Evolutionary conservation across 2,113 vertebrate genomes (phyloP).

Genomic region (Lepus americanus): DNA sequence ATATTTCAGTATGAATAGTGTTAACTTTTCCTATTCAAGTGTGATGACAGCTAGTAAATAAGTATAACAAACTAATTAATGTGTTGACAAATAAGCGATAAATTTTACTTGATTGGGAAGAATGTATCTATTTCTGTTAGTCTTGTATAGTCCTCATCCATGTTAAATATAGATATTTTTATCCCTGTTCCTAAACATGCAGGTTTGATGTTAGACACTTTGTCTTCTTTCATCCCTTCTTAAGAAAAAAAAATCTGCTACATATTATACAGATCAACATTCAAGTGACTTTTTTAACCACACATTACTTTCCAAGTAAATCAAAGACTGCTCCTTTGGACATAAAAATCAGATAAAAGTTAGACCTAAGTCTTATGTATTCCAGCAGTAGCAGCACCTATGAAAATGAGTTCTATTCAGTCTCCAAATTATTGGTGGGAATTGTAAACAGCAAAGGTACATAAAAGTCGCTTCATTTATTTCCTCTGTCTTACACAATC

Average conservation of each 20-base stretch:
- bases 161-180: not conserved
- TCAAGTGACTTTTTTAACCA: not conserved
- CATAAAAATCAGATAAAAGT: not conserved
- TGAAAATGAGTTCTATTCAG: not conserved
- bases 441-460: not conserved
- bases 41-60: not conserved
- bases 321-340: not conserved
- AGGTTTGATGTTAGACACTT: not conserved
- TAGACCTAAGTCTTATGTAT: not conserved
- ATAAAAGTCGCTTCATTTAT: not conserved
- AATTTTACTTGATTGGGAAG: not conserved
- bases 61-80: not conserved
- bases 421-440: not conserved
- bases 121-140: constrained; percentile 1
- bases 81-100: not conserved
- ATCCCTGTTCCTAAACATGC: not conserved
- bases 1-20: not conserved
- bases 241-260: constrained; percentile 4
- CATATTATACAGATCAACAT: not conserved
- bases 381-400: not conserved
- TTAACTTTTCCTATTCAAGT: not conserved
- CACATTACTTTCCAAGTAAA: not conserved
- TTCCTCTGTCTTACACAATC: not conserved
- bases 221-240: not conserved
- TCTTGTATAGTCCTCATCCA: not conserved